Percentiles rank a stretch among this genome's conserved stretches.
Evolutionary conservation across 2,888 invertebrate species (phyloP).

Genomic region (Andrena dorsata): DNA sequence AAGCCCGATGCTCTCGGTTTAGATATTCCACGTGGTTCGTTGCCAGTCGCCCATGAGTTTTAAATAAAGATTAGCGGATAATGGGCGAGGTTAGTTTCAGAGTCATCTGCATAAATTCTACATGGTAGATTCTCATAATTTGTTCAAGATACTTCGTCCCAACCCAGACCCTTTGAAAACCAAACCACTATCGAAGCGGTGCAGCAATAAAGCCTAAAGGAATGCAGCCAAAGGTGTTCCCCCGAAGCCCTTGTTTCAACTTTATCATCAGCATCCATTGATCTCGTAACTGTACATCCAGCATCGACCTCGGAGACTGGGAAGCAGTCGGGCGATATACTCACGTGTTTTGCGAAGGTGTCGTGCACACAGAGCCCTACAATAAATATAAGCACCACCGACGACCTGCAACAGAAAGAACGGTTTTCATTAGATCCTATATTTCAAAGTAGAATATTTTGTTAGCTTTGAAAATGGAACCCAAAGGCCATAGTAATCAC

Average conservation of each 20-base stretch:
- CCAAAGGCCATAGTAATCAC: too few species aligned
- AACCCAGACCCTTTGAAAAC: conserved; percentile 60
- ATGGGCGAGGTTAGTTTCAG: background rate
- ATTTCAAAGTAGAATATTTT: background rate
- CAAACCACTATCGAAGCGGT: conserved; percentile 69
- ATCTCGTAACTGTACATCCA: background rate
- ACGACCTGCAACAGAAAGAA: conserved; percentile 87
- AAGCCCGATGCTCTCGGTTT: background rate
- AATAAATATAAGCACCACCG: conserved; percentile 87
- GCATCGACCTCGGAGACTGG: background rate
- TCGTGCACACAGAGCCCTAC: conserved; percentile 86
- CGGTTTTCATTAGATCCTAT: conserved; percentile 11
- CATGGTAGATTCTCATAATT: conserved; percentile 40
- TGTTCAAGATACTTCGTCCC: conserved; percentile 43
- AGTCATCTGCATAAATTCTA: conserved; percentile 20
- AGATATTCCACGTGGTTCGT: background rate
- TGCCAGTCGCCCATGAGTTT: background rate
- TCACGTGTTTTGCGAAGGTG: conserved; percentile 88
- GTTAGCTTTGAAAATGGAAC: too few species aligned
- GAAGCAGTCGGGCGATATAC: conserved; percentile 77
- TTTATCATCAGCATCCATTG: conserved; percentile 66
- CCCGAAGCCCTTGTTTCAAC: conserved; percentile 59
- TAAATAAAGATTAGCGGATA: conserved; percentile 21
- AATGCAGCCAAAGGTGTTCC: conserved; percentile 77
- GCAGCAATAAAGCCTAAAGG: conserved; percentile 77